These are phyloP conservation scores for Xenopus borealis DNA, from an alignment of 2,113 vertebrate genomes.

Conservation along the genomic window DNA sequence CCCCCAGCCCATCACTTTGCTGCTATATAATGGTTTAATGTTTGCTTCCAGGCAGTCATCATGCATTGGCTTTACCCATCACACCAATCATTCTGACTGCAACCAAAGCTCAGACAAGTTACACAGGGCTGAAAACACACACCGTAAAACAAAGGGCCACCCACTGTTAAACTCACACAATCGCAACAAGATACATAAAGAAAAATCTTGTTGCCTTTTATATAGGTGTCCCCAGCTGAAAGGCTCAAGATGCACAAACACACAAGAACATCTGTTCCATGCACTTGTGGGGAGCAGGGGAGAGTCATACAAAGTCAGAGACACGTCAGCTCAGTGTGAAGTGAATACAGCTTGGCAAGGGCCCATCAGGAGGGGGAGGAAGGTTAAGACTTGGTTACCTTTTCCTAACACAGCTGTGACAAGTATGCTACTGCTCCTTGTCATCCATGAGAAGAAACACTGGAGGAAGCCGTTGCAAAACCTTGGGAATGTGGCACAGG, in stretches of 20 bases:
- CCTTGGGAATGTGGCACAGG: constrained; percentile 34
- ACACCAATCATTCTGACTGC: constrained; percentile 9
- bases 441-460: constrained; percentile 34
- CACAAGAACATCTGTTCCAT: constrained; percentile 37
- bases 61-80: neutral
- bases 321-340: constrained; percentile 41
- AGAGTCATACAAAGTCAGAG: constrained; percentile 22
- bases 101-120: constrained; percentile 6
- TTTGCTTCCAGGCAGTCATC: neutral
- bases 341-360: constrained; percentile 29
- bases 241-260: constrained; percentile 31
- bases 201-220: constrained; percentile 22
- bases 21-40: neutral
- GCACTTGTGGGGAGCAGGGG: constrained; percentile 10
- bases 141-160: constrained; percentile 34
- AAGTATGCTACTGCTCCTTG: constrained; percentile 34
- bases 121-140: constrained; percentile 24
- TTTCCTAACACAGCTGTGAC: constrained; percentile 45
- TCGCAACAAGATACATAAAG: constrained; percentile 30
- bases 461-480: constrained; percentile 35
- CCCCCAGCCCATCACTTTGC: neutral
- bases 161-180: constrained; percentile 28
- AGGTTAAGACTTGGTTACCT: constrained; percentile 40
- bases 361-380: constrained; percentile 23
- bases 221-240: neutral